Base-by-base conservation (phyloP, 1,140 invertebrate species). In the Drosophila punjabiensis region DNA sequence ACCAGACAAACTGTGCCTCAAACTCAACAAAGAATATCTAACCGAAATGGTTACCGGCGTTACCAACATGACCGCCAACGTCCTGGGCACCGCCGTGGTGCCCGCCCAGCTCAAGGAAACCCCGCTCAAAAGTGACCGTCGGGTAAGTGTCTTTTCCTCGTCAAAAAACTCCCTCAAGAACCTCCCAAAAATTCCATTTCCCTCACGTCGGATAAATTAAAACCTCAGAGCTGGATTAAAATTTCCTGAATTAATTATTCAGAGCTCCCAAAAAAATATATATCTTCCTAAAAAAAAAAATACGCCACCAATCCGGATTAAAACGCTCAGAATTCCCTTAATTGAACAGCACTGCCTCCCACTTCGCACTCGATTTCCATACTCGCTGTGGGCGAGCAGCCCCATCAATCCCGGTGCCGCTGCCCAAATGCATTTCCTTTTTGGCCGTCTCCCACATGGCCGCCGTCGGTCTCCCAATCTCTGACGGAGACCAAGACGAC, bases 31-130 rank as follows among this genome's bases (percentile, higher is more conserved):
- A 81, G 67, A 92, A 67, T 89, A 76, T 67, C 68, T 81, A 62
- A 78, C 82, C 85, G 87, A 92, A 79, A 92, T 93, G 92, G 92
- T 93, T 90, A 93, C 92, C 83, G 92, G 92, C 85, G 83, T 92
- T 43, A 88, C 83, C 70, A 92, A 75, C 67, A 92, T 92, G 92
- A 92, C 64, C 45, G 77, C 78, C 76, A 90, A 85, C 76, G 81
- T 92, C 39, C 60, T 93, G 70, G 92, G 86, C 69, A 76, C 86
- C 48, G 86, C 91, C 50, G 87, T 78, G 53, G 88, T 92, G 62
- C 70, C 87, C 52, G 63, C 81, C 24, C 77, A 89, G 62, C 69
- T 80, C 9, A 92, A 93, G 82, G 91, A 93, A 68, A 79, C 92
- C 16, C 82, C 91, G 33, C 69, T 92, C 10, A 93, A 93, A 66